Conservation (phyloP, 2,113 vertebrate genomes). For the Macrotis lagotis region DNA sequence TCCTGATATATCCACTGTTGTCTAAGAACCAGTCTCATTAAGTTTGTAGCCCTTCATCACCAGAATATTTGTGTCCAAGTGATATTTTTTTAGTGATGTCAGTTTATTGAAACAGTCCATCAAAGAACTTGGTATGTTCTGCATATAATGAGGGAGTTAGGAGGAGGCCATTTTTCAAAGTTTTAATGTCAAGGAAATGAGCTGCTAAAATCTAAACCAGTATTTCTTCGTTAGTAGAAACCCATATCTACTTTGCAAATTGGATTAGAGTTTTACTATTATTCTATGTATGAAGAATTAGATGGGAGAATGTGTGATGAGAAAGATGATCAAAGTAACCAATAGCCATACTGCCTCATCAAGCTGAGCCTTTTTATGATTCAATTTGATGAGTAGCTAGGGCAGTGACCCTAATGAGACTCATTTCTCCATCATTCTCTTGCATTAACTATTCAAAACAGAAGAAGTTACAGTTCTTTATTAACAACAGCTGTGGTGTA, state of each 20-base stretch:
- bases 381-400: constrained; percentile 65
- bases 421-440: constrained; percentile 59
- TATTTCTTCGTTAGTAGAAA: background rate
- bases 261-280: background rate
- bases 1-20: background rate
- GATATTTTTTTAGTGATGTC: background rate
- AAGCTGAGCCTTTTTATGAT: constrained; percentile 56
- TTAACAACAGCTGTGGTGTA: constrained; percentile 60
- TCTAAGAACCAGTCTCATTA: background rate
- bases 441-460: constrained; percentile 53
- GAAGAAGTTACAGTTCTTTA: constrained; percentile 51
- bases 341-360: background rate
- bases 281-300: background rate
- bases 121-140: background rate
- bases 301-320: constrained; percentile 26
- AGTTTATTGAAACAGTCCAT: background rate
- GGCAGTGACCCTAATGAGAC: constrained; percentile 66
- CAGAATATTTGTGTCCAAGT: background rate
- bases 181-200: background rate
- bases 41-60: background rate
- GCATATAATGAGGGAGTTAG: background rate
- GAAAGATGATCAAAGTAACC: background rate
- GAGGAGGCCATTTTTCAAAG: background rate
- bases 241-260: background rate
- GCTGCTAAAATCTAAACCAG: too few species aligned